Evolutionary conservation across 1,140 invertebrate species (phyloP).

Genomic region (Ceratitis capitata): DNA sequence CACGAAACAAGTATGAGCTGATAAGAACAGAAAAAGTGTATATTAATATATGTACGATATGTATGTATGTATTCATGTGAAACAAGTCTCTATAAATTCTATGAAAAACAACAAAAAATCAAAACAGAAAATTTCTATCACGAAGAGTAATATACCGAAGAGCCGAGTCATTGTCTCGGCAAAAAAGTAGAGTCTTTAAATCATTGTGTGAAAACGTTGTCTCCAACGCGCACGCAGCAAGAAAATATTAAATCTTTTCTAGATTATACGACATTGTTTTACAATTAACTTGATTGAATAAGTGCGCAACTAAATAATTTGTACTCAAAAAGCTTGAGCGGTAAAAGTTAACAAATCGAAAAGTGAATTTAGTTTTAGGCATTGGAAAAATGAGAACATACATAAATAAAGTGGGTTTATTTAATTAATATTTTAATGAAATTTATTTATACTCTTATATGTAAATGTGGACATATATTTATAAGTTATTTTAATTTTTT

Average conservation of each 20-base stretch:
- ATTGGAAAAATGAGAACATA: slow-evolving; percentile 8
- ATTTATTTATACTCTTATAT: too few relatives aligned
- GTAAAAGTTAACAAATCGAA: not conserved
- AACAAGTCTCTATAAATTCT: too few relatives aligned
- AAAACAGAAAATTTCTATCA: not conserved
- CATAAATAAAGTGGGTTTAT: slow-evolving; percentile 40
- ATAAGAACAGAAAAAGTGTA: not conserved
- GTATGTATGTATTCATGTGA: too few relatives aligned
- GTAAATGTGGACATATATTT: not conserved
- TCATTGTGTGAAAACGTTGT: slow-evolving; percentile 33
- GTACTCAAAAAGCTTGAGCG: not conserved
- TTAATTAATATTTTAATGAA: not conserved
- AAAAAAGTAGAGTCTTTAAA: slow-evolving; percentile 38
- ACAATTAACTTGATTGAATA: too few relatives aligned
- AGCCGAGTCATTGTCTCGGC: not conserved
- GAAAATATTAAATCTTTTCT: not conserved
- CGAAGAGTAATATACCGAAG: not conserved
- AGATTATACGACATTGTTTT: too few relatives aligned
- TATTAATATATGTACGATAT: not conserved
- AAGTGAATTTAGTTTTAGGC: too few relatives aligned
- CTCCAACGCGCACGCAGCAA: not conserved
- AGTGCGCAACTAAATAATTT: not conserved
- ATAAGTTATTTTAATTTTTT: not conserved
- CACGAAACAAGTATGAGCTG: not conserved
- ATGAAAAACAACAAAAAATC: not conserved